These are phyloP conservation scores for Tarsius wallacei DNA, from an alignment of 2,797 vertebrate species.

Conservation along the genomic window DNA sequence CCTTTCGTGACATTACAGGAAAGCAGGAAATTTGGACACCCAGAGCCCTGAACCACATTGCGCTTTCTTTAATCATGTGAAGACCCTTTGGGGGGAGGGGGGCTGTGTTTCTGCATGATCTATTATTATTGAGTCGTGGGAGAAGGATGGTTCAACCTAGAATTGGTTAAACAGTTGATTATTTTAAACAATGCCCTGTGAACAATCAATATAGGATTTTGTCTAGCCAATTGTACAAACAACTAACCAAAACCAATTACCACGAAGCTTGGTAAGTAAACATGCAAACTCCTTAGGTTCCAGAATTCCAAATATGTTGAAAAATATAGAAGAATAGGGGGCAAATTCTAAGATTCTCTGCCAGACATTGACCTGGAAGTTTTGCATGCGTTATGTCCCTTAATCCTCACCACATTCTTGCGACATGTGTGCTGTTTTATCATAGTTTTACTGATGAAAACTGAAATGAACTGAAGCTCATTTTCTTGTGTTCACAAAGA, in stretches of 20 bases:
- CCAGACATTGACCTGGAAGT: accelerated
- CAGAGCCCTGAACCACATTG: neutral
- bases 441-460: neutral
- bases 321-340: neutral
- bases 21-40: neutral
- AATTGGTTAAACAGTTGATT: neutral
- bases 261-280: neutral
- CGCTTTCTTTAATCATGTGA: neutral
- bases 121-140: neutral
- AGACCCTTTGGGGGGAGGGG: neutral
- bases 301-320: neutral
- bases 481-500: neutral
- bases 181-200: neutral
- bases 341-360: neutral
- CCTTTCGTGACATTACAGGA: neutral
- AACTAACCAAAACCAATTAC: neutral
- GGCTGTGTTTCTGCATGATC: neutral
- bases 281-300: neutral
- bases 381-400: neutral
- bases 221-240: neutral
- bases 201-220: neutral
- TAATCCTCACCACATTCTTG: accelerated
- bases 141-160: neutral
- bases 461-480: neutral
- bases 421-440: accelerated